phyloP scores from a whole-genome alignment of 1,140 invertebrate genomes.

The Pachypeltis micranthus region DNA sequence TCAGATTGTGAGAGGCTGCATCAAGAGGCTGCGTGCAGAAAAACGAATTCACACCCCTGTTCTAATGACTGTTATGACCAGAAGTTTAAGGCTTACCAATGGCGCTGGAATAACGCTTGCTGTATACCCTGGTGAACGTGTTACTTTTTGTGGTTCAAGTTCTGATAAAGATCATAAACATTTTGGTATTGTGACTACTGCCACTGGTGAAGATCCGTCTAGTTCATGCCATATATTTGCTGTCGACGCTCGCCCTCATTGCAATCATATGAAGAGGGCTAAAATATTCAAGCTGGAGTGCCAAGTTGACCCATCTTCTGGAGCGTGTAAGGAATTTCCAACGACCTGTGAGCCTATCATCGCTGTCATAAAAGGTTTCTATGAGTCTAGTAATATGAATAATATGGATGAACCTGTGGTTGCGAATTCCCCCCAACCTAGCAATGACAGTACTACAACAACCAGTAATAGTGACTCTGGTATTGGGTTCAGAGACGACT shows the following conservation, averaged over 20 bases:
- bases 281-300: constrained; percentile 67
- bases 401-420: constrained; percentile 32
- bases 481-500: constrained; percentile 82
- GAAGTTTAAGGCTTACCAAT: constrained; percentile 64
- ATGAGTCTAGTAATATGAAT: constrained; percentile 34
- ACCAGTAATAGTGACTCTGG: constrained; percentile 90
- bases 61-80: constrained; percentile 67
- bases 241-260: constrained; percentile 77
- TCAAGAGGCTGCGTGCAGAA: constrained; percentile 76
- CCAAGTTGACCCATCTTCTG: constrained; percentile 51
- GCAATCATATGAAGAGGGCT: constrained; percentile 60
- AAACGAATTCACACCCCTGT: constrained; percentile 78
- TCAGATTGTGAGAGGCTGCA: constrained; percentile 61
- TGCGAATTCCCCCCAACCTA: constrained; percentile 68
- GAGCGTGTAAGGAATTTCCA: constrained; percentile 77
- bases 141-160: constrained; percentile 80
- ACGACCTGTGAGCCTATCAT: constrained; percentile 77
- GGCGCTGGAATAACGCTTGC: constrained; percentile 46
- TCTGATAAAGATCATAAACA: constrained; percentile 82
- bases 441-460: constrained; percentile 64
- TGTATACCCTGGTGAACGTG: constrained; percentile 70
- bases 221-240: constrained; percentile 93
- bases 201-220: constrained; percentile 44
- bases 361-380: constrained; percentile 44
- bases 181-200: constrained; percentile 82